Evolutionary conservation across 2,888 invertebrate species (phyloP), one percentile per base, ranked within the genome.

Genomic region (Clostera curtula): DNA sequence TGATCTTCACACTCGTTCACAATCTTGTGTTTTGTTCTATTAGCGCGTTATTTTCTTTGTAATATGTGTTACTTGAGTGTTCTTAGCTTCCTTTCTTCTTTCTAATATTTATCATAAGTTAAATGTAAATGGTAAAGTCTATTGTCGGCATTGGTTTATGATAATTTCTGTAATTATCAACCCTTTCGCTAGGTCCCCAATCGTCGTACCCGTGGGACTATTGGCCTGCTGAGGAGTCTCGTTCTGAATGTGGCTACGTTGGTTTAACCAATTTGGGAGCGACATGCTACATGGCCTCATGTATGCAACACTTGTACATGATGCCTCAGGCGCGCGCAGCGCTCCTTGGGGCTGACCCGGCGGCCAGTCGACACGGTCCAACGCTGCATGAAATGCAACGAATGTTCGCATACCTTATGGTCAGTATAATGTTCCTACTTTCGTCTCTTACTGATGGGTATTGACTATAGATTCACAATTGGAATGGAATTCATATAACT

Each of bases 271-370:
- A 97, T 77, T 86, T 97, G 8, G 97, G 97, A 12, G 97, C 97
- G 12, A 97, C 97, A 1, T 97, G 97, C 67, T 97, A 97, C 72
- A 96, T 97, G 96, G 97, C 97, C 5, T 95, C 97, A 2, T 97
- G 97, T 59, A 94, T 97, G 90, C 97, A 97, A 69, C 97, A 97
- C 71, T 79, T 97, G 40, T 97, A 95, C 69, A 97, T 97, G 97
- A 96, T 97, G 92, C 97, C 97, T 3, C 93, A 94, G 59, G 95
- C 96, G 0, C 85, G 97, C 25, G 89, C 91, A 24, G 93, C 95
- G 0, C 90, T 97, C 47, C 76, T 97, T 29, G 87, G 88, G 4
- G 91, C 93, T 0, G 92, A 93, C 43, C 89, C 92, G 29, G 82
- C 86, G 4, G 87, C 89, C 22, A 90, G 90, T 35, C 91, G 94